phyloP scores from a whole-genome alignment of 2,888 invertebrate species.

The Eupithecia insigniata region DNA sequence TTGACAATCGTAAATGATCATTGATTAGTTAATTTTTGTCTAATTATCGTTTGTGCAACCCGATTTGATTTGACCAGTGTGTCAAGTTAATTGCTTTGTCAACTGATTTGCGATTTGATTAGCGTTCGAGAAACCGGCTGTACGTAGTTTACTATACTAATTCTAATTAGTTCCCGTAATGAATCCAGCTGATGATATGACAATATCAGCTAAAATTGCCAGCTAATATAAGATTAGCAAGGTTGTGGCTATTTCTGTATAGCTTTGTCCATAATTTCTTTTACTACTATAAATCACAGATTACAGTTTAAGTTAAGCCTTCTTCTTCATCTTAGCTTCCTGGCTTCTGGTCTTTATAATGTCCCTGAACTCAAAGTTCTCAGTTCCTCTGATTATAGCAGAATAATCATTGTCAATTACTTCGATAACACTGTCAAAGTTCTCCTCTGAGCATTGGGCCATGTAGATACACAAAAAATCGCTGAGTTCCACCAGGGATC shows the following conservation, averaged over 20 bases:
- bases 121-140: too few species aligned
- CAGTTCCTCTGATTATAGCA: constrained; percentile 57
- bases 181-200: too few species aligned
- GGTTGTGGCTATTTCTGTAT: constrained; percentile 21
- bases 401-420: constrained; percentile 61
- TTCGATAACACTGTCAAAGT: constrained; percentile 62
- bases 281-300: constrained; percentile 23
- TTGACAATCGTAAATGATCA: too few species aligned
- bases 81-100: too few species aligned
- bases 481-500: constrained; percentile 23
- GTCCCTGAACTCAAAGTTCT: constrained; percentile 54
- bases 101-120: too few species aligned
- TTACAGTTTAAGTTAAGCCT: constrained; percentile 2
- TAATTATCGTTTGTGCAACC: too few species aligned
- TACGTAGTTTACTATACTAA: too few species aligned
- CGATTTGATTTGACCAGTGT: too few species aligned
- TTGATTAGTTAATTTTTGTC: too few species aligned
- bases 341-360: constrained; percentile 55
- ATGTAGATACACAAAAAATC: constrained; percentile 62
- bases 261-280: constrained; percentile 21
- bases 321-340: constrained; percentile 6
- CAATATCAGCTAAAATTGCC: neutral
- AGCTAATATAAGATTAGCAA: neutral
- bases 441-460: constrained; percentile 61
- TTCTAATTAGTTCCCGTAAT: too few species aligned